These are phyloP conservation scores for Phymanthus crucifer DNA, from an alignment of 92 coral and sea anemone species.

Conservation along the genomic window DNA sequence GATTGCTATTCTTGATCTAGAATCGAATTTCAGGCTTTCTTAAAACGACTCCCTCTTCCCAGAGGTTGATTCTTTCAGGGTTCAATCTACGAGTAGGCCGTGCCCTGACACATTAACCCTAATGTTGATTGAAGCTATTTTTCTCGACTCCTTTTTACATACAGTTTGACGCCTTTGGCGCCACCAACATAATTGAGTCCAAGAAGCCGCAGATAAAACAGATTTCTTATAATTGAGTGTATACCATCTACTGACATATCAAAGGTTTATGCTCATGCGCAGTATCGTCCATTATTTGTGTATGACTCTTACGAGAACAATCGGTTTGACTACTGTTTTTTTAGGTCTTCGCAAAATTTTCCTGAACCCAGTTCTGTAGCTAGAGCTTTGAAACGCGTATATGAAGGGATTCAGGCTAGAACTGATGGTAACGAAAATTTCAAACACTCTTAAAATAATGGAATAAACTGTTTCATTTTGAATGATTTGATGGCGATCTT, in stretches of 20 bases:
- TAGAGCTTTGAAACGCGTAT: conserved; percentile 56
- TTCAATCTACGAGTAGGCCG: no score
- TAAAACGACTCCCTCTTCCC: no score
- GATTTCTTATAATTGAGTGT: background rate
- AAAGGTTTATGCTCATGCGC: background rate
- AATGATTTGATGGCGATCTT: conserved; percentile 17
- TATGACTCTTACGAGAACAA: background rate
- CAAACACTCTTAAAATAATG: conserved; percentile 42
- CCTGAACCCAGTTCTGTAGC: conserved; percentile 48
- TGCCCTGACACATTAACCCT: no score
- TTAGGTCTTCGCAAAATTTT: conserved; percentile 19
- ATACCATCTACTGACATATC: background rate
- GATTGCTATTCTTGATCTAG: no score
- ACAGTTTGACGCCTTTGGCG: background rate
- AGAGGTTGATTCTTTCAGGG: no score
- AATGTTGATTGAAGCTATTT: no score
- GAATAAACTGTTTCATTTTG: conserved; percentile 22
- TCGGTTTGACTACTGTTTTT: background rate
- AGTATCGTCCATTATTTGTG: background rate
- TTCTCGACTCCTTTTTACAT: background rate
- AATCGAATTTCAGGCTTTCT: no score
- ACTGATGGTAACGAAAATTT: conserved; percentile 38
- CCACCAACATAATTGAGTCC: background rate
- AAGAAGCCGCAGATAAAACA: background rate
- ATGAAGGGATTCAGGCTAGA: conserved; percentile 51